Base-by-base conservation (phyloP, 2,113 vertebrate species). In the Callaeas wilsoni region DNA sequence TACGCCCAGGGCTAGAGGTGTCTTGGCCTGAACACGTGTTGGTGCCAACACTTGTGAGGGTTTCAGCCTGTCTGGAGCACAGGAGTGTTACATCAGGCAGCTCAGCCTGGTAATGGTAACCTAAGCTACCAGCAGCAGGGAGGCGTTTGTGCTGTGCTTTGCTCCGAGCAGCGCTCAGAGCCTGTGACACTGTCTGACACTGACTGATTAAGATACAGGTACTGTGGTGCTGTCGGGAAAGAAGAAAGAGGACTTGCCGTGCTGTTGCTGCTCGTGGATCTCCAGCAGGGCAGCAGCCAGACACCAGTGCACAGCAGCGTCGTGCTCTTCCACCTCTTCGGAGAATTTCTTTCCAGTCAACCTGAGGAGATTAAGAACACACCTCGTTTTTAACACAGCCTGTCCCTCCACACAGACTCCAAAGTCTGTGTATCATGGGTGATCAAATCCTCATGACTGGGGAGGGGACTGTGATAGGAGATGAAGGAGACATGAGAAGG, bases 41-140 rank as follows among this genome's bases (percentile, higher is more conserved):
- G 82, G 67, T 74, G 83, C 59, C 79, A 35, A 6, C 3, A 3
- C 71, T 80, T 30, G 35, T 18, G 59, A 67, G 68, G 26, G 49
- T 68, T 90, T 79, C 86, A 93, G 88, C 46, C 86, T 65, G 71
- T 49, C 82, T 87, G 76, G 80, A 73, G 87, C 88, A 60, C 64
- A 86, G 75, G 44, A 87, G 64, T 23, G 56, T 44, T 77, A 32
- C 57, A 87, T 55, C 83, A 53, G 90, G 50, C 69, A 42, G 75
- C 84, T 90, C 39, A 53, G 73, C 7, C 85, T 64, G 23, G 65
- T 90, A 87, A 95, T 81, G 86, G 90, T 94, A 92, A 94, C 88
- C 94, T 97, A 79, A 93, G 96, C 90, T 92, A 92, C 96, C 46
- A 87, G 90, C 93, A 96, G 94, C 94, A 79, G 94, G 76, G 86